A percentile compares a stretch with the other conserved stretches of the same genome.
phyloP scores from a whole-genome alignment of 2,888 invertebrate species.

The Ophonus ardosiacus region DNA sequence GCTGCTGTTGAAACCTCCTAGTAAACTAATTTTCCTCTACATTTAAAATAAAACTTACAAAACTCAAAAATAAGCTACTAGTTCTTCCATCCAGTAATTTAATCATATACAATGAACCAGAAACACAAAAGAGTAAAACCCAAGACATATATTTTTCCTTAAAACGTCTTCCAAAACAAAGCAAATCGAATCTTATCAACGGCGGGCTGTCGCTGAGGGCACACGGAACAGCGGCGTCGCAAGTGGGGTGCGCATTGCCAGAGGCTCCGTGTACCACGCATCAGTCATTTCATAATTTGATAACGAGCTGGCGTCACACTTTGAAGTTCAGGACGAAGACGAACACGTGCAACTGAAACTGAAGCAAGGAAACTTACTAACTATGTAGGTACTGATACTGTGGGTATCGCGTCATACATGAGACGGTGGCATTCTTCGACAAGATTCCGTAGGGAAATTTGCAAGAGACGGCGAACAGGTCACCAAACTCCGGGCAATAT shows the following conservation, averaged over 20 bases:
- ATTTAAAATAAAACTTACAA: constrained; percentile 1
- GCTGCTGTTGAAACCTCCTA: too few species aligned
- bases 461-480: neutral
- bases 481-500: neutral
- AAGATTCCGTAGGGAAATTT: neutral
- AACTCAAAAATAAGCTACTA: neutral
- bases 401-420: neutral
- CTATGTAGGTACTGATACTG: neutral
- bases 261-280: constrained; percentile 41
- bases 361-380: neutral
- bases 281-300: constrained; percentile 59
- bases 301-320: constrained; percentile 54
- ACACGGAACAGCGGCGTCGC: neutral
- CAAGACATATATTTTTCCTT: constrained; percentile 4
- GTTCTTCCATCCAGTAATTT: neutral
- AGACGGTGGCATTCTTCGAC: neutral
- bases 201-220: constrained; percentile 13
- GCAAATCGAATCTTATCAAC: constrained; percentile 31
- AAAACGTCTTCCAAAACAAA: neutral
- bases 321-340: constrained; percentile 33
- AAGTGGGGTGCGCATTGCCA: neutral
- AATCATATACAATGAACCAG: constrained; percentile 26
- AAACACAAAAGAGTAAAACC: constrained; percentile 16
- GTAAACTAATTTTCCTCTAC: neutral
- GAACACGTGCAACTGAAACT: neutral